Conservation (phyloP, 2,113 vertebrate genomes). For the Andinoacara biseriatus region DNA sequence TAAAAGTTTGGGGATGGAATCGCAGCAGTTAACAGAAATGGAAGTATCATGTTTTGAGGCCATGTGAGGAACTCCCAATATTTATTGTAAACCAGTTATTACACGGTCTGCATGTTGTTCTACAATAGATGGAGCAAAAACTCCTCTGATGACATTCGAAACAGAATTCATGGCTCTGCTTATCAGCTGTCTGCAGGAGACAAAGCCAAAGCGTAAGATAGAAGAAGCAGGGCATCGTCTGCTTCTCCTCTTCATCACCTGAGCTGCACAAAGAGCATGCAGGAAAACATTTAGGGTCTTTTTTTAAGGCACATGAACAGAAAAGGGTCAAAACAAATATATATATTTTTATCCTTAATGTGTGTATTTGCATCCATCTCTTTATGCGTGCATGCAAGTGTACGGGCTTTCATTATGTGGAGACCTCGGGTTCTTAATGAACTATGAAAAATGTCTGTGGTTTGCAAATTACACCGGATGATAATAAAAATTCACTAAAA, state of each 20-base stretch:
- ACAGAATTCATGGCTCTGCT: background rate
- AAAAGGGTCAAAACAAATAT: background rate
- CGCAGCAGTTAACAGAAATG: background rate
- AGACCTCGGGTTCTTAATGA: slow-evolving; percentile 55
- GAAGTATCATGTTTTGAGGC: accelerated
- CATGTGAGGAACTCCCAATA: background rate
- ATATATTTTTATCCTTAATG: background rate
- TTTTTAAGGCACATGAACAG: background rate
- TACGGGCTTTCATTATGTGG: slow-evolving; percentile 46
- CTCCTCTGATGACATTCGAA: background rate
- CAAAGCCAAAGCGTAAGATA: background rate
- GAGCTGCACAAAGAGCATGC: background rate
- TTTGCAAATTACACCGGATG: slow-evolving; percentile 16
- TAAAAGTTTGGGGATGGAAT: accelerated
- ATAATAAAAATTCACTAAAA: background rate
- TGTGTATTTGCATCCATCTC: background rate
- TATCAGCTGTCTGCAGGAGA: background rate
- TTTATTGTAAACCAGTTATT: background rate
- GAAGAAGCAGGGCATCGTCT: background rate
- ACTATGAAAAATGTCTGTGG: slow-evolving; percentile 39
- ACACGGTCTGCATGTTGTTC: background rate
- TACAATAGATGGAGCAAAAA: slow-evolving; percentile 1
- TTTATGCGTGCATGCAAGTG: background rate
- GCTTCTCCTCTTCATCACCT: background rate
- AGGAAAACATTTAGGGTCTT: too few relatives aligned